Evolutionary conservation across 2,797 vertebrate genomes (phyloP).

Genomic region (Carduelis carduelis): DNA sequence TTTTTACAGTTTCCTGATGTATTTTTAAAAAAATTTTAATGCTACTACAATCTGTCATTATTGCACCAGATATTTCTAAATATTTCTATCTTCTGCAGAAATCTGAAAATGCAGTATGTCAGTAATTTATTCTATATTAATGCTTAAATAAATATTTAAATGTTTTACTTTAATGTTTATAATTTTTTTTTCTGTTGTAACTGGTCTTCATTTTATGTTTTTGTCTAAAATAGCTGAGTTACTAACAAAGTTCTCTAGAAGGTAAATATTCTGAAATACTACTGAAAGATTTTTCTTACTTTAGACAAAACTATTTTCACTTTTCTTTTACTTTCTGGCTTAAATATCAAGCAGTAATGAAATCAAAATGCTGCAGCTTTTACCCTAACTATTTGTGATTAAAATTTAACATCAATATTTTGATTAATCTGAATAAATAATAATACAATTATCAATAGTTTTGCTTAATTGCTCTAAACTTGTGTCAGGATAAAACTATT

Average conservation of each 20-base stretch:
- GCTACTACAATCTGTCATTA: background rate
- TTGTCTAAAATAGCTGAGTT: background rate
- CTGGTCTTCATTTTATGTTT: background rate
- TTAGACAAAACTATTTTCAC: background rate
- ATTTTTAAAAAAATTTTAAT: background rate
- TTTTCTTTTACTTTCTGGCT: background rate
- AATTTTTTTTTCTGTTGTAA: background rate
- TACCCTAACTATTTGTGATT: background rate
- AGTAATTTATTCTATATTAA: background rate
- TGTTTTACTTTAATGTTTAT: background rate
- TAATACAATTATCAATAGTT: background rate
- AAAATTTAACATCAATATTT: background rate
- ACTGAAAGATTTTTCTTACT: background rate
- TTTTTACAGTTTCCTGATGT: background rate
- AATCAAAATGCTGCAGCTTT: background rate
- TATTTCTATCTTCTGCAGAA: background rate
- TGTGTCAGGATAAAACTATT: background rate
- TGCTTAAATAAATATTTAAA: conserved; percentile 24
- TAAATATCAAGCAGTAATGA: background rate
- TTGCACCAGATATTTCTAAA: background rate
- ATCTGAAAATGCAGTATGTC: background rate
- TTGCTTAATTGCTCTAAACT: background rate
- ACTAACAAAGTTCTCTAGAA: background rate
- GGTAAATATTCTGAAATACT: background rate
- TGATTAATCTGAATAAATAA: background rate